phyloP scores from a whole-genome alignment of 2,113 vertebrate species.

The Heterotilapia buettikoferi region DNA sequence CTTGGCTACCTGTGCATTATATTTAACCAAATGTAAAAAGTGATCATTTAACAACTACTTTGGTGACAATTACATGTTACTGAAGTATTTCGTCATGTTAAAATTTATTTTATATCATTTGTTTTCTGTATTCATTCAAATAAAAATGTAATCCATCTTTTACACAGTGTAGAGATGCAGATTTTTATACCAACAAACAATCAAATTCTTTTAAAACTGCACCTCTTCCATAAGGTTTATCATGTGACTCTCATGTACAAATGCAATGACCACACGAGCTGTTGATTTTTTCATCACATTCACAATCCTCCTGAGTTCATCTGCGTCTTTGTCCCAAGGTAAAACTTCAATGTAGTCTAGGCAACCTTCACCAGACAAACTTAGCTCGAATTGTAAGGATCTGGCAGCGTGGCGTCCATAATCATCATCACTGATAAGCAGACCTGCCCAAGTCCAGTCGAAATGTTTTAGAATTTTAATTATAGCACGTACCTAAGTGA shows the following conservation, averaged over 20 bases:
- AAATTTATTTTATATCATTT: too few species aligned
- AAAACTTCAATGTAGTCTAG: constrained; percentile 61
- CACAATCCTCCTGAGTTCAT: constrained; percentile 47
- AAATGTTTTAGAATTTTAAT: constrained; percentile 15
- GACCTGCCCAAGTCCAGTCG: constrained; percentile 4
- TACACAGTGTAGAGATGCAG: not conserved
- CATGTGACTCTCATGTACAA: constrained; percentile 33
- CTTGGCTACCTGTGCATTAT: not conserved
- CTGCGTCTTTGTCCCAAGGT: constrained; percentile 25
- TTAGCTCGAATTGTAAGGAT: constrained; percentile 1
- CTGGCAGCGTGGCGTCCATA: constrained; percentile 24
- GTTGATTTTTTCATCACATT: constrained; percentile 30
- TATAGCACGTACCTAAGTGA: not conserved
- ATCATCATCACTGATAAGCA: constrained; percentile 35
- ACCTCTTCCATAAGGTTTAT: constrained; percentile 56
- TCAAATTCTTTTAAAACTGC: not conserved
- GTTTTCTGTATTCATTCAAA: not conserved
- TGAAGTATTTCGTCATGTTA: not conserved
- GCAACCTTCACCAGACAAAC: not conserved
- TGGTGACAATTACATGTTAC: not conserved
- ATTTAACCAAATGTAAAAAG: not conserved
- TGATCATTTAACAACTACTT: not conserved
- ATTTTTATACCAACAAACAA: not conserved
- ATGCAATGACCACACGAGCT: constrained; percentile 38
- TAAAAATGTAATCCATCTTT: not conserved